Evolutionary conservation across 53 echinoderm and acorn worm species (phyloP), one percentile per base, ranked within the genome.

Genomic region (Henricia sp.): DNA sequence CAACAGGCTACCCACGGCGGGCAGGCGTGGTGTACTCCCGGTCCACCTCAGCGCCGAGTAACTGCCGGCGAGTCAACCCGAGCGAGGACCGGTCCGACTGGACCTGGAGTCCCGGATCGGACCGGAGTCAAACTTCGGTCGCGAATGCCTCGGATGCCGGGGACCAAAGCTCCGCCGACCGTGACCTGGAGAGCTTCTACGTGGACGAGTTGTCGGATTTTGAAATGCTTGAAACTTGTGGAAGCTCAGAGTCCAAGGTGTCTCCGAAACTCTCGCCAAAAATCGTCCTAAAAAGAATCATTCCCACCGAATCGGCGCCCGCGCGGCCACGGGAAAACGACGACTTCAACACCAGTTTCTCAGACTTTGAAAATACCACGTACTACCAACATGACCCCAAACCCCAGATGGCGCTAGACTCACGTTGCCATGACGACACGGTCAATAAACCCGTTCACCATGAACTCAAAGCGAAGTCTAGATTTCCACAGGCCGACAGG

Each of bases 251-350:
- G 29, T n/a, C 43, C 43, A 20, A 62, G 33, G 24, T 21, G 64
- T 13, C 46, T 62, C n/a, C 64, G 32, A 80, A 80, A n/a, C 80
- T 80, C 80, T 80, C 80, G 50, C 80, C 80, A 30, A 80, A 80
- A 32, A 42, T 80, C 50, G 80, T 80, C 24, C 80, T 80, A 12
- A 62, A 36, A 64, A 62, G 80, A 46, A 63, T 80, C 44, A 57
- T 50, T 3, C 30, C 80, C 9, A 2, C 40, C 19, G 63, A 80
- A 36, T 63, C 34, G 25, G 16, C 27, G 48, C 63, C 46, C 52
- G 73, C 52, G 50, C 41, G 13, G 59, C 17, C 62, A 0, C 16
- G 0, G n/a, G 36, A 77, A 1, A 46, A 33, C 1, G 63, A 62
- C 51, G 64, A 80, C 20, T 80, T 50, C 1, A 64, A 80, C 80